These are phyloP conservation scores for Melanotaenia maccullochi DNA, from an alignment of 2,797 vertebrate species.

Conservation along the genomic window DNA sequence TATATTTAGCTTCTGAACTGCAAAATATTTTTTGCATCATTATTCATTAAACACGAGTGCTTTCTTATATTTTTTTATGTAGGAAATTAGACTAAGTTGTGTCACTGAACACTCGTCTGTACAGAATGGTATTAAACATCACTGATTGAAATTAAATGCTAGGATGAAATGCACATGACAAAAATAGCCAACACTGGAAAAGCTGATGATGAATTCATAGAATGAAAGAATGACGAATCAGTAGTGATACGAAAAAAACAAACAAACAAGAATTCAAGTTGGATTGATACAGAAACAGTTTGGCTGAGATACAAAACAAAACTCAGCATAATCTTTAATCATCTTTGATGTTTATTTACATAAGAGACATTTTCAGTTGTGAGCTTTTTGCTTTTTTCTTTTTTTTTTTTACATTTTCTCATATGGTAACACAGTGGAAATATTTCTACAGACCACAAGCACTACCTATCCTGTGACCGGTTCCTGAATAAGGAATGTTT, in stretches of 20 bases:
- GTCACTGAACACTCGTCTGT: no score
- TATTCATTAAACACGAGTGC: no score
- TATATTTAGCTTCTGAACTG: no score
- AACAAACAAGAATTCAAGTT: neutral
- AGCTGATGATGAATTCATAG: neutral
- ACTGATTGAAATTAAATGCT: neutral
- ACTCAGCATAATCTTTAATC: conserved; percentile 23
- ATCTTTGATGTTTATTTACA: conserved; percentile 82
- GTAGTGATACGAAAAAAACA: neutral
- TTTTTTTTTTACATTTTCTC: conserved; percentile 60
- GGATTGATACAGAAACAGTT: neutral
- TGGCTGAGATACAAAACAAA: conserved; percentile 4
- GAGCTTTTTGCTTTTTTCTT: conserved; percentile 24
- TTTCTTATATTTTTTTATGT: no score
- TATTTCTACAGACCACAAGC: conserved; percentile 66
- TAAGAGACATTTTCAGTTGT: conserved; percentile 69
- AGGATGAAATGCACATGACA: neutral
- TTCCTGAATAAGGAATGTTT: conserved; percentile 51
- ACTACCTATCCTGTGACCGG: conserved; percentile 49
- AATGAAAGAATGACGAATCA: conserved; percentile 10
- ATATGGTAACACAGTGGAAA: conserved; percentile 65
- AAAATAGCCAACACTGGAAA: neutral
- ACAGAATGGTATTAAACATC: neutral
- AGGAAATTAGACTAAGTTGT: no score
- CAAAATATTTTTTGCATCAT: no score